Base-by-base conservation (phyloP, 2,113 vertebrate genomes). In the Embiotoca jacksoni region DNA sequence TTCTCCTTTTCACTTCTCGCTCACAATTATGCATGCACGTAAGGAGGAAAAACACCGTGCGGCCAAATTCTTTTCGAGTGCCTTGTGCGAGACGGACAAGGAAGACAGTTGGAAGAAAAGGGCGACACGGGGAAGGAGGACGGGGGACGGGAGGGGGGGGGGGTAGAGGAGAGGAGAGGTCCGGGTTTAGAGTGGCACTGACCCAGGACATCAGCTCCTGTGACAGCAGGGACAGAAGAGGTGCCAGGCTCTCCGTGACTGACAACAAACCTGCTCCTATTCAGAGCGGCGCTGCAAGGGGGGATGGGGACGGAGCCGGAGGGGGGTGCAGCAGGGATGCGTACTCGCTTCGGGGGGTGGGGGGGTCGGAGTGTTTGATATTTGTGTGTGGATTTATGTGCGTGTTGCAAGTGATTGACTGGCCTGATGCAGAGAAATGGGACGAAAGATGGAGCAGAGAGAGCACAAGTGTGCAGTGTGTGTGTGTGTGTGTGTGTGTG, bases 221-320 rank as follows among this genome's bases (percentile, higher is more conserved):
- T 82, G 77, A 87, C 90, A 83, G 89, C 63, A 44, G 62, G 78
- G 88, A 88, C 81, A 75, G 84, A 86, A 89, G 75, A 66, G 55
- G 60, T 75, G 83, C 80, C 88, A 81, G 84, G 39, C 67, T 64
- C 44, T 65, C 76, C 78, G 46, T 73, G 82, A 86, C 72, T 83
- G 75, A 77, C 80, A 85, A 76, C 55, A 66, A 78, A 66, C 74
- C 78, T 31, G 74, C 72, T 78, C 54, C 69, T 58, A 49, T 81
- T 88, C 86, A 87, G 49, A 65, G 54, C 65, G 14, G 59, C 62
- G 49, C 79, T 58, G 67, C 54, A 55, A 52, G 74, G 23, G 23
- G 23, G 23, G 23, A 23, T 1, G 23, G 23, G 23, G 23, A 23
- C 23, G 23, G 23, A 23, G 23, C 23, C 23, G 23, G 23, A 23